Evolutionary conservation across 2,797 vertebrate genomes (phyloP), one percentile per base, ranked within the genome.

Genomic region (Gymnothorax reevesii): DNA sequence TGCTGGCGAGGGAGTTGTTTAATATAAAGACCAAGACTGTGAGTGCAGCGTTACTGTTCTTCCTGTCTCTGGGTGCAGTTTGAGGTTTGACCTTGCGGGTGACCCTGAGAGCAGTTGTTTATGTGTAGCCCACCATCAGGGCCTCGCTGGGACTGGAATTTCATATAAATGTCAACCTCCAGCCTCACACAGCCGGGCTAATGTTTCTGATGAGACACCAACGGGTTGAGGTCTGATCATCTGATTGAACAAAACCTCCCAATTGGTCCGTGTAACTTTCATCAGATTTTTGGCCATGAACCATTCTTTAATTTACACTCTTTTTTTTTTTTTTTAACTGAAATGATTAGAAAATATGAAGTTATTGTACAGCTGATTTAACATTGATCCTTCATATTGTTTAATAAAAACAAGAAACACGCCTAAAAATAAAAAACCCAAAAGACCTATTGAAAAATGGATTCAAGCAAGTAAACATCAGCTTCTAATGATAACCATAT

Each of bases 81-180:
- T 66, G 66, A 71, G 7, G 27, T 75, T 75, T 75, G 33, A 75
- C 71, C 71, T 75, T 75, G 71, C 3, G 71, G 49, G 33, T 75
- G 71, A 75, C 71, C 71, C 25, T 75, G 33, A 75, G 33, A 75
- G 71, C 71, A 75, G 71, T 75, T 75, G 33, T 49, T 75, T 75
- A 33, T 42, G 27, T 75, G 71, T 12, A 5, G 71, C 12, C 49
- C 71, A 42, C 9, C 27, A 17, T 75, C 33, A 42, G 71, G 33
- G 71, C 27, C 4, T 1, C 33, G 15, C 27, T 75, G 71, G 71
- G 17, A 3, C 42, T 79, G 75, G 49, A 42, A 6, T 79, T 79
- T 79, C 75, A 79, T 7, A 54, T n/a, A 10, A 54, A n/a, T 79
- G 1, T 6, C 49, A 79, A 54, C 75, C 49, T 79, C 49, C 49